Evolutionary conservation across 2,797 vertebrate species (phyloP), one percentile per base, ranked within the genome.

Genomic region (Eulemur coronatus): DNA sequence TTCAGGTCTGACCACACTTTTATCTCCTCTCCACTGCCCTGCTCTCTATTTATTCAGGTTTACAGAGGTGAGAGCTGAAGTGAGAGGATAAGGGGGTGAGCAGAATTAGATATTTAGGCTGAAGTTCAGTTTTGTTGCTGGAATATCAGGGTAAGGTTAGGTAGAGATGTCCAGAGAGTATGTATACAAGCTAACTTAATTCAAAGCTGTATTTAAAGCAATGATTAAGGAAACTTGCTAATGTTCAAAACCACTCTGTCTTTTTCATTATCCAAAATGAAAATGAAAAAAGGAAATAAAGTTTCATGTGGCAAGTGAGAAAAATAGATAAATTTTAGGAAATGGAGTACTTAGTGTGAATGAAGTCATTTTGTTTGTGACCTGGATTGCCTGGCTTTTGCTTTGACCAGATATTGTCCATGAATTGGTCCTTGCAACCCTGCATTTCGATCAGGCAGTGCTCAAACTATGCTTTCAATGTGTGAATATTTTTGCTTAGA

Each of bases 191-290:
- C 18, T 65, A 52, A 69, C 8, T n/a, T 78, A 65, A 46, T 57
- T 91, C 24, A 46, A 95, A 20, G 3, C 50, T 57, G 9, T 73
- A 14, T 52, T 84, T 86, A 90, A 95, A 94, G 4, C 8, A 55
- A 11, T 69, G 14, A n/a, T 1, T 22, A 76, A 59, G 13, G 38
- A 75, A 82, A 59, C 43, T 18, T 38, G 5, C 6, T 84, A 33
- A 55, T 75, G 12, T 69, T 84, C 43, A 87, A 84, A 91, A 72
- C 17, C n/a, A 52, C 18, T 43, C 28, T 52, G 6, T 55, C 2
- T 30, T 84, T 85, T n/a, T 50, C 61, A 6, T 17, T 85, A 30
- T 63, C 22, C 4, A 38, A 38, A 38, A 38, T 4, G 38, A 38
- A 38, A 38, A 38, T 38, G 38, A 72, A 50, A 65, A 61, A 90